A percentile compares a stretch with the other conserved stretches of the same genome.
phyloP scores from a whole-genome alignment of 53 echinoderm and acorn worm genomes.

The Arbacia lixula region DNA sequence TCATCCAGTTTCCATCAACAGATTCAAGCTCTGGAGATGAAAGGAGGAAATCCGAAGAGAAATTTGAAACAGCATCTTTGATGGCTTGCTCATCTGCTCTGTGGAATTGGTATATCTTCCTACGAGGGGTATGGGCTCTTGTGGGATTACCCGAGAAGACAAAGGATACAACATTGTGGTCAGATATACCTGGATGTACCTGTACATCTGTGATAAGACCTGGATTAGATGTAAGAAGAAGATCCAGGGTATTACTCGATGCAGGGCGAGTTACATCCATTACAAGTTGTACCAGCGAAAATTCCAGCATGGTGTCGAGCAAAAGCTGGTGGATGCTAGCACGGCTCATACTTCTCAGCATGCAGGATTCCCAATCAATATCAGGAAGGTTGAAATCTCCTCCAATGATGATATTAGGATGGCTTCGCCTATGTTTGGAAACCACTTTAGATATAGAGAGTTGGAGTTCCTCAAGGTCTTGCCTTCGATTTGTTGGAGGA shows the following conservation, averaged over 20 bases:
- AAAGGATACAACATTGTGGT: conserved; percentile 45
- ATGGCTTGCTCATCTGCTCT: conserved; percentile 2
- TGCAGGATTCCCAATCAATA: conserved; percentile 1
- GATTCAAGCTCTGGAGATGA: conserved; percentile 21
- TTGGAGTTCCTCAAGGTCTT: background rate
- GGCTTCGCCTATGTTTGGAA: background rate
- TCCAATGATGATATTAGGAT: conserved; percentile 15
- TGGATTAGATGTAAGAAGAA: conserved; percentile 53
- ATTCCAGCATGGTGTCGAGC: background rate
- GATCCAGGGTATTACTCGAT: conserved; percentile 42
- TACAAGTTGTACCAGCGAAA: background rate
- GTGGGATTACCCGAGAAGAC: conserved; percentile 47
- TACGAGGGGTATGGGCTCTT: background rate
- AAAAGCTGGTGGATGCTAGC: background rate
- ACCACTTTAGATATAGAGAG: background rate
- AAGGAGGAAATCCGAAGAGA: conserved; percentile 13
- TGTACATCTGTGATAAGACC: conserved; percentile 9
- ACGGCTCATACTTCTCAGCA: background rate
- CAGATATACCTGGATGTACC: conserved; percentile 48
- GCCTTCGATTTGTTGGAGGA: background rate
- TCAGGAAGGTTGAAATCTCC: conserved; percentile 35
- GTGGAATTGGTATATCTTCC: conserved; percentile 10
- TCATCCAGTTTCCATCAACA: conserved; percentile 46
- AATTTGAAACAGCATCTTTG: background rate
- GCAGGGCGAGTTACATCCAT: conserved; percentile 10